phyloP scores from a whole-genome alignment of 1,140 invertebrate genomes.

The Drosophila elegans region DNA sequence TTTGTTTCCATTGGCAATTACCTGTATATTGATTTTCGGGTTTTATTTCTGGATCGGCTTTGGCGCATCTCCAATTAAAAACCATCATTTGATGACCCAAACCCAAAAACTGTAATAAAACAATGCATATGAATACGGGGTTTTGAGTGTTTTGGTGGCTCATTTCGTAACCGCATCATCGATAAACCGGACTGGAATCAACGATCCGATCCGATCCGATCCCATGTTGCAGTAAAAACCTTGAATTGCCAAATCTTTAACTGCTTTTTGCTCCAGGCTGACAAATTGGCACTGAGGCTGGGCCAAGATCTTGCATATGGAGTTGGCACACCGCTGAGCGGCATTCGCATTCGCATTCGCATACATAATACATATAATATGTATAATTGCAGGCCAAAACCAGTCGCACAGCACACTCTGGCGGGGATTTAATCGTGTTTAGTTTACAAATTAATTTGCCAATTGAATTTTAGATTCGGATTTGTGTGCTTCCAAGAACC shows the following conservation, averaged over 20 bases:
- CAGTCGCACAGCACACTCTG: slow-evolving; percentile 1
- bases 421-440: slow-evolving; percentile 30
- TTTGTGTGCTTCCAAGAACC: slow-evolving; percentile 34
- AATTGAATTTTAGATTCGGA: slow-evolving; percentile 56
- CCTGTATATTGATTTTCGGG: slow-evolving; percentile 44
- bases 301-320: slow-evolving; percentile 22
- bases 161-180: slow-evolving; percentile 54
- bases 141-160: slow-evolving; percentile 14
- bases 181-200: slow-evolving; percentile 41
- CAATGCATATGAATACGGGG: slow-evolving; percentile 5
- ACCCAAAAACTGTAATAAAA: not conserved
- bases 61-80: slow-evolving; percentile 32
- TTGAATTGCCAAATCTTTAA: slow-evolving; percentile 78
- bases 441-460: slow-evolving; percentile 52
- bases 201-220: slow-evolving; percentile 18
- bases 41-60: slow-evolving; percentile 10
- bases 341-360: not conserved
- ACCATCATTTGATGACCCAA: slow-evolving; percentile 30
- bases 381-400: slow-evolving; percentile 41
- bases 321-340: slow-evolving; percentile 38
- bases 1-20: slow-evolving; percentile 34
- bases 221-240: slow-evolving; percentile 63
- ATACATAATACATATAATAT: no score
- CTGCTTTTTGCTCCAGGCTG: slow-evolving; percentile 58
- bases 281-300: slow-evolving; percentile 15